Evolutionary conservation across 2,888 invertebrate genomes (phyloP).

Genomic region (Crossocerus cetratus): DNA sequence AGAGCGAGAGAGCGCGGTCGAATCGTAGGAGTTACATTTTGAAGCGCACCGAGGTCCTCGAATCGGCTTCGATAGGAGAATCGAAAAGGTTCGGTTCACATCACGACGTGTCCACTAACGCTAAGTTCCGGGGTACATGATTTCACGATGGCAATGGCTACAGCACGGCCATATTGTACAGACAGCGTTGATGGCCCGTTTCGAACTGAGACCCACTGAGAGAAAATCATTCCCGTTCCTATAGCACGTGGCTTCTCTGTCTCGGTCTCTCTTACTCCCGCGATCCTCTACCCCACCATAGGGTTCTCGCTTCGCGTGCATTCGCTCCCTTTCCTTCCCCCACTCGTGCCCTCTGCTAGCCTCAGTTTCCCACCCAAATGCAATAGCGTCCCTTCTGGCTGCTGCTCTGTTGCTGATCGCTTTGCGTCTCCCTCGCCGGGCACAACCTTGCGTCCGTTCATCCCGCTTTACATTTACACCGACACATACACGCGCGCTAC

Average conservation of each 20-base stretch:
- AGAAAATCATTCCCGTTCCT: slow-evolving; percentile 71
- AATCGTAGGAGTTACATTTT: too few relatives aligned
- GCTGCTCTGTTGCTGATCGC: background rate
- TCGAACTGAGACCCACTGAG: slow-evolving; percentile 70
- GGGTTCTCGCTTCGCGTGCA: slow-evolving; percentile 16
- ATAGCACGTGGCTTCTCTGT: slow-evolving; percentile 73
- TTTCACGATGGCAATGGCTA: slow-evolving; percentile 61
- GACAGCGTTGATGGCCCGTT: slow-evolving; percentile 75
- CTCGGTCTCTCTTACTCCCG: slow-evolving; percentile 54
- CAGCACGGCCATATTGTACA: slow-evolving; percentile 68
- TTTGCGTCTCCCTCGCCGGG: slow-evolving; percentile 5
- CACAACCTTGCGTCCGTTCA: slow-evolving; percentile 15
- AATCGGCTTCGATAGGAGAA: too few relatives aligned
- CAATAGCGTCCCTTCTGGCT: background rate
- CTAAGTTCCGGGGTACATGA: slow-evolving; percentile 51
- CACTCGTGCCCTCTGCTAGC: slow-evolving; percentile 17
- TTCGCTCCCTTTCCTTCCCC: slow-evolving; percentile 42
- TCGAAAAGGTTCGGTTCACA: slow-evolving; percentile 21
- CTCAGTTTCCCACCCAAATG: background rate
- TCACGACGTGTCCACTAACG: slow-evolving; percentile 35
- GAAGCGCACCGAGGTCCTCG: too few relatives aligned
- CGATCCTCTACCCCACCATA: slow-evolving; percentile 40
- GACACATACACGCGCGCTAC: slow-evolving; percentile 19
- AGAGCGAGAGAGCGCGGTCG: too few relatives aligned
- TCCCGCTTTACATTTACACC: slow-evolving; percentile 22